A percentile compares a stretch with the other conserved stretches of the same genome.
phyloP scores from a whole-genome alignment of 53 echinoderm and acorn worm species.

The Mesocentrotus franciscanus region DNA sequence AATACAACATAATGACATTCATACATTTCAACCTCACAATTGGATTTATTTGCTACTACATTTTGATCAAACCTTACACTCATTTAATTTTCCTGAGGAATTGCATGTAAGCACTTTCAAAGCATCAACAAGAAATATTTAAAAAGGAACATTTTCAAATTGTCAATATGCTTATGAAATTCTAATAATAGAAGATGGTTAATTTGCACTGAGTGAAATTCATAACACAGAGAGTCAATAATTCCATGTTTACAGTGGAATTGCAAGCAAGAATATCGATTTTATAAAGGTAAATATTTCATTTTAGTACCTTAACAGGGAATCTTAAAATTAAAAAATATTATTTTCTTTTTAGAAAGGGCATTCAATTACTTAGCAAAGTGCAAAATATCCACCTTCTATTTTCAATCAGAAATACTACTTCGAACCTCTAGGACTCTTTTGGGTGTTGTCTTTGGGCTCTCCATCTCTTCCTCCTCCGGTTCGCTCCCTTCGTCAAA shows the following conservation, averaged over 20 bases:
- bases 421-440: constrained; percentile 62
- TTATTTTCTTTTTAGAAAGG: background rate
- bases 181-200: background rate
- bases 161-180: background rate
- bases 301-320: constrained; percentile 2
- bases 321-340: background rate
- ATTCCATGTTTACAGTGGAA: background rate
- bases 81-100: background rate
- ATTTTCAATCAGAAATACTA: constrained; percentile 55
- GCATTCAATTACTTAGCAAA: background rate
- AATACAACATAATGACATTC: background rate
- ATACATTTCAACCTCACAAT: background rate
- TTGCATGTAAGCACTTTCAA: background rate
- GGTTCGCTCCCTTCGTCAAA: constrained; percentile 63
- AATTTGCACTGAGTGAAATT: constrained; percentile 11
- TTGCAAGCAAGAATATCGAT: background rate
- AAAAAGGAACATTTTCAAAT: background rate
- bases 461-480: constrained; percentile 30
- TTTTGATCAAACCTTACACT: background rate
- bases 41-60: background rate
- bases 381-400: constrained; percentile 35
- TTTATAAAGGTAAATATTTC: constrained; percentile 1
- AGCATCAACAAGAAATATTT: background rate
- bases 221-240: background rate
- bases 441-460: constrained; percentile 37